Evolutionary conservation across 2,797 vertebrate genomes (phyloP), one percentile per base, ranked within the genome.

Genomic region (Nannoperca australis): DNA sequence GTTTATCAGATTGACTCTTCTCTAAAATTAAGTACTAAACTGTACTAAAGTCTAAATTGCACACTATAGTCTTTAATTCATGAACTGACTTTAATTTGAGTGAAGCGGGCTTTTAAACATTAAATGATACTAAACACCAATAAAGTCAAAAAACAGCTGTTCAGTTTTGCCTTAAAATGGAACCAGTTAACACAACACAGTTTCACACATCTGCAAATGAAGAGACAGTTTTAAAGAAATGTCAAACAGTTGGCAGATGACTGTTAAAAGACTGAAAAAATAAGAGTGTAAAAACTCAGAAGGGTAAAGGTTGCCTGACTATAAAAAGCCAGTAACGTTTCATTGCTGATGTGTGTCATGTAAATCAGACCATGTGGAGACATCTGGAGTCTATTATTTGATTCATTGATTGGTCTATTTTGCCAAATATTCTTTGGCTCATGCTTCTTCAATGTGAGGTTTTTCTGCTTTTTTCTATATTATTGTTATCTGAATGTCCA

Each of bases 1-100:
- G 58, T 79, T 78, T 69, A 82, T 87, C 58, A 79, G 56, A 79
- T 54, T 32, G 61, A 69, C 60, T 82, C 44, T 40, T 79, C 45
- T 64, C n/a, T 47, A 36, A 77, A 89, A 75, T 60, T 18, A 42
- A 76, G 32, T 13, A 24, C 17, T 38, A 40, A 78, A 82, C 44
- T 72, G 47, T 24, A 14, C 38, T 42, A 20, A 70, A 76, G 56
- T 81, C 70, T 77, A 76, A 83, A 85, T 78, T 76, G 54, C 22
- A 58, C 42, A 65, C 8, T 47, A 5, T 34, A 66, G 40, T 61
- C 47, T 38, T 76, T 81, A 69, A 79, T 66, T 63, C 38, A n/a
- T 56, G 32, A 56, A 40, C 18, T 78, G 10, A 24, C 36, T 71
- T 66, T 51, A 24, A 64, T 60, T 62, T n/a, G 15, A 61, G 9